Evolutionary conservation across 2,113 vertebrate species (phyloP).

Genomic region (Fukomys damarensis): DNA sequence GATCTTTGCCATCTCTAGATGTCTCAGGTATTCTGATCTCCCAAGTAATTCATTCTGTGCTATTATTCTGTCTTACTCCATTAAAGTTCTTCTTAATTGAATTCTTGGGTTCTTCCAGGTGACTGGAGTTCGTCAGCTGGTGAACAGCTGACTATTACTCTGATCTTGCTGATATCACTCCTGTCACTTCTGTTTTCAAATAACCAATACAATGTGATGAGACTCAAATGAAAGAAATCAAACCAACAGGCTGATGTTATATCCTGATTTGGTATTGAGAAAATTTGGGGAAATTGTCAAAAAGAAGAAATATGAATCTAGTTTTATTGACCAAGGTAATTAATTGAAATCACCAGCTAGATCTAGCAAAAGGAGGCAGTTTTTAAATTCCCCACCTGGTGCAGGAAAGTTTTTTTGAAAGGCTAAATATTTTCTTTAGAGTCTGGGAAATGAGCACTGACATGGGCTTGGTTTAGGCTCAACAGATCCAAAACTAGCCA

Average conservation of each 20-base stretch:
- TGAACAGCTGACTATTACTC: too few relatives aligned
- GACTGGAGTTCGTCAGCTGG: background rate
- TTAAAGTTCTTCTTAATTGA: too few relatives aligned
- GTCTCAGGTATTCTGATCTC: background rate
- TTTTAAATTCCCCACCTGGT: background rate
- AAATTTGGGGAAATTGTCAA: background rate
- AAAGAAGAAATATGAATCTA: background rate
- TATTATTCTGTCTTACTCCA: background rate
- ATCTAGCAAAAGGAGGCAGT: background rate
- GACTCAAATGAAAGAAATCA: background rate
- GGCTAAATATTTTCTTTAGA: background rate
- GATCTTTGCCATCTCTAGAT: background rate
- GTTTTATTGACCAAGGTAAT: background rate
- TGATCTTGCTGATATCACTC: background rate
- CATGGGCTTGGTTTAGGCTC: background rate
- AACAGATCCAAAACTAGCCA: background rate
- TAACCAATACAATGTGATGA: background rate
- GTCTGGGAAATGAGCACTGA: background rate
- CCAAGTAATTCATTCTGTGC: background rate
- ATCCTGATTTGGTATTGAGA: background rate
- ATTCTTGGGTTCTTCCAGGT: background rate
- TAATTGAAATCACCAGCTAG: background rate
- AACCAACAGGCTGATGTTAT: background rate
- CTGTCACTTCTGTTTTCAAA: background rate
- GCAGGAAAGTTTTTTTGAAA: background rate